Base-by-base conservation (phyloP, 2,888 invertebrate species). In the Euzophera pinguis region DNA sequence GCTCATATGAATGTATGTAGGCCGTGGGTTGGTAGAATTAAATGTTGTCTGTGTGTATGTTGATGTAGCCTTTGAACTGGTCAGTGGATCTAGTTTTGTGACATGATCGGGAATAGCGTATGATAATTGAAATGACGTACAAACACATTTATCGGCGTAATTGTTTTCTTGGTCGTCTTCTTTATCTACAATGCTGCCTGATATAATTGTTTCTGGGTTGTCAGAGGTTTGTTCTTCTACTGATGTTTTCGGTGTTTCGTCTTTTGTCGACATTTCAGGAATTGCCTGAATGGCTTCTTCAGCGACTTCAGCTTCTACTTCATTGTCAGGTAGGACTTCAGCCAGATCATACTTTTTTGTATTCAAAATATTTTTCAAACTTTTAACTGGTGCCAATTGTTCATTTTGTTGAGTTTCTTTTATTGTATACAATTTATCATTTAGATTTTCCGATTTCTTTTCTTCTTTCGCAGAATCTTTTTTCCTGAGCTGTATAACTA, bases 401-500 rank as follows among this genome's bases (percentile, higher is more conserved):
- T 45, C n/a, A 43, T 1, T 27, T 9, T 43, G 35, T 37, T 35
- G 37, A 10, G 7, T 9, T 39, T 50, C 22, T 12, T 38, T 50
- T 32, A 1, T 47, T 10, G 14, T 17, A 7, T 22, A 53, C 51
- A 47, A 55, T 60, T 38, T 61, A 41, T 57, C 50, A 32, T 4
- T 48, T 42, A 48, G 22, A 37, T 47, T 61, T 35, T 58, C 56
- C 49, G 60, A 57, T 41, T 59, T 58, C 5, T 55, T 57, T 17
- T 55, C 53, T 16, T 55, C 29, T 43, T 59, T 63, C 3, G 60
- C 62, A 43, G 60, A 63, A 27, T 77, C 81, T 63, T 85, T 89
- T 55, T 88, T 90, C 49, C 81, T 77, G 6, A 90, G 67, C 56
- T 89, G 88, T 64, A 90, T 86, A 7, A 89, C 67, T 9, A 90